These are phyloP conservation scores for Drosophila neotestacea DNA, from an alignment of 2,888 invertebrate species.

Conservation along the genomic window DNA sequence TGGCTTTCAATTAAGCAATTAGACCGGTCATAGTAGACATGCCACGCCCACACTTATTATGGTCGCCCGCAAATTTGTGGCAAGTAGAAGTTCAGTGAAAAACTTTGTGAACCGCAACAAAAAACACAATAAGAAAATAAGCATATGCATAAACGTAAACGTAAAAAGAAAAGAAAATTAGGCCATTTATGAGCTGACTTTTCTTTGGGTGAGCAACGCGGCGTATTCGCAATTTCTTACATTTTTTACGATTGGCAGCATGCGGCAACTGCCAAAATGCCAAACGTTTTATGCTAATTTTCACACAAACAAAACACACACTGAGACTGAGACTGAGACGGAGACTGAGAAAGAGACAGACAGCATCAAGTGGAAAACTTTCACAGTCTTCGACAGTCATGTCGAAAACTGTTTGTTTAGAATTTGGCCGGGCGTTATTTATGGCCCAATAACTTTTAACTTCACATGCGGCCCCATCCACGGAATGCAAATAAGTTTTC, in stretches of 20 bases:
- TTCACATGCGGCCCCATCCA: constrained; percentile 70
- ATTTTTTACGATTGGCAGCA: constrained; percentile 63
- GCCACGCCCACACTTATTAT: constrained; percentile 19
- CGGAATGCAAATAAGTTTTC: constrained; percentile 70
- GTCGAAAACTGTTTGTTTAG: constrained; percentile 78
- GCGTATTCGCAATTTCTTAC: constrained; percentile 65
- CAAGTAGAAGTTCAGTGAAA: constrained; percentile 10
- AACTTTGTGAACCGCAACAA: constrained; percentile 16
- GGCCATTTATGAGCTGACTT: constrained; percentile 68
- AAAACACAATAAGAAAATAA: constrained; percentile 27
- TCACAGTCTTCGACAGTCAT: constrained; percentile 51
- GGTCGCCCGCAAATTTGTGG: constrained; percentile 43
- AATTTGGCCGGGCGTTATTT: constrained; percentile 77
- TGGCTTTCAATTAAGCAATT: constrained; percentile 77
- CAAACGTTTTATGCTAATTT: constrained; percentile 75
- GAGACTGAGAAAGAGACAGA: not conserved
- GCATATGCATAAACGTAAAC: constrained; percentile 24
- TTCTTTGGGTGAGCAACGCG: constrained; percentile 19
- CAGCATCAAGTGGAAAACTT: constrained; percentile 11
- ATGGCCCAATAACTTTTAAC: constrained; percentile 81
- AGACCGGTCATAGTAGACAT: constrained; percentile 38
- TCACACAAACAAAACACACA: constrained; percentile 21
- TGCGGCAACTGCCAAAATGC: constrained; percentile 65
- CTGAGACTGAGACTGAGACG: not conserved
- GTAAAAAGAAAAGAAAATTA: constrained; percentile 60